Conservation (phyloP, 2,797 vertebrate genomes). For the Sebastiscus albofasciatus region DNA sequence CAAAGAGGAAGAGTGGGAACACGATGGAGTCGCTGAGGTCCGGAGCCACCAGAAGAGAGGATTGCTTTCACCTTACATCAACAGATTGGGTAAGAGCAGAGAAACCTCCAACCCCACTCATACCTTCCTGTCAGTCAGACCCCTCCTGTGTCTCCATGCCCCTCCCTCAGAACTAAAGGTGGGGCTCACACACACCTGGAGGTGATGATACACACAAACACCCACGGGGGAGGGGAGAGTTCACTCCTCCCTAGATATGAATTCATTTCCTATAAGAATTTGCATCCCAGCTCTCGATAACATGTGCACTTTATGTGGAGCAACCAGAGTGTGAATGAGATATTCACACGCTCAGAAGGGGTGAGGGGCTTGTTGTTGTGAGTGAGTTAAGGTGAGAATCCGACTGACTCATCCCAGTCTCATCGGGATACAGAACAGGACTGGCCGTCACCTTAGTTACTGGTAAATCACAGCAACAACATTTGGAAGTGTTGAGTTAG, state of each 20-base stretch:
- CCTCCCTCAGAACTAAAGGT: conserved; percentile 64
- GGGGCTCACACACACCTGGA: conserved; percentile 66
- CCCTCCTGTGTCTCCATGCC: conserved; percentile 31
- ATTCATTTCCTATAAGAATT: conserved; percentile 39
- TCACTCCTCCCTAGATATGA: conserved; percentile 25
- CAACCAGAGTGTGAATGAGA: neutral
- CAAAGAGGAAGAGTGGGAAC: neutral
- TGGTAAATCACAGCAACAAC: conserved; percentile 36
- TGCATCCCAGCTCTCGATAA: conserved; percentile 49
- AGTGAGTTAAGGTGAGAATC: conserved; percentile 9
- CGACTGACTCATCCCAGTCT: conserved; percentile 43
- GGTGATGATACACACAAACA: conserved; percentile 28
- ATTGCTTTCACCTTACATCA: conserved; percentile 36
- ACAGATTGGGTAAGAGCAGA: conserved; percentile 33
- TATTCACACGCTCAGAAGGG: neutral
- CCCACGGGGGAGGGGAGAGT: neutral
- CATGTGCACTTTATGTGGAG: neutral
- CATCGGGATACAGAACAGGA: conserved; percentile 6
- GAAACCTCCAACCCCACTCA: conserved; percentile 27
- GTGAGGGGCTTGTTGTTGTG: neutral
- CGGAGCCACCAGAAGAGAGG: neutral
- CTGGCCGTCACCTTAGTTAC: conserved; percentile 54
- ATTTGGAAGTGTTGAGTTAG: neutral
- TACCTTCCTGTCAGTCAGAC: conserved; percentile 18
- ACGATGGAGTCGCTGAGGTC: conserved; percentile 1